A percentile compares a stretch with the other conserved stretches of the same genome.
Evolutionary conservation across 2,888 invertebrate genomes (phyloP).

Genomic region (Sinodicranocentrus sp.): DNA sequence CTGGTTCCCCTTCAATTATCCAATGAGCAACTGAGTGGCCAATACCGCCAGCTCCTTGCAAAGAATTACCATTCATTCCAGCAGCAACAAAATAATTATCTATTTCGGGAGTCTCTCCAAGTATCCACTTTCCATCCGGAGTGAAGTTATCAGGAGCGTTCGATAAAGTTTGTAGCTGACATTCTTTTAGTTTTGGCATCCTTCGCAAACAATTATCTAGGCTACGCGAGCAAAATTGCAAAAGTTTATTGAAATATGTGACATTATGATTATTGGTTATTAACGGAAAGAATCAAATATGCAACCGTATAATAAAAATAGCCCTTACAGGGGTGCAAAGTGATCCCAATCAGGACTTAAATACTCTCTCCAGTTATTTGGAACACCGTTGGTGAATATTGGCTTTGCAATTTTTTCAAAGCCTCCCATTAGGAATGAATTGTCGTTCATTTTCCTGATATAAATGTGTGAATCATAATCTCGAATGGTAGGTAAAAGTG

Average conservation of each 20-base stretch:
- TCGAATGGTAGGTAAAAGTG: conserved; percentile 81
- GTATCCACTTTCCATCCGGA: conserved; percentile 85
- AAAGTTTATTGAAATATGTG: too few relatives aligned
- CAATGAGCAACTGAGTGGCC: conserved; percentile 81
- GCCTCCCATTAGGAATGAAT: conserved; percentile 83
- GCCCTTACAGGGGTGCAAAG: conserved; percentile 78
- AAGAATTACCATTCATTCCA: conserved; percentile 84
- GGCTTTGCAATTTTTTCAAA: conserved; percentile 84
- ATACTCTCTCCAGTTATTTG: conserved; percentile 77
- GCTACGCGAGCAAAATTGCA: conserved; percentile 14
- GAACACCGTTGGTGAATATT: conserved; percentile 81
- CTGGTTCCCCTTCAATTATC: conserved; percentile 84
- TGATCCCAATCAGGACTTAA: conserved; percentile 82
- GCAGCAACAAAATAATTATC: conserved; percentile 86
- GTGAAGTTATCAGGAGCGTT: conserved; percentile 86
- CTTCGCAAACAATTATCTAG: conserved; percentile 72
- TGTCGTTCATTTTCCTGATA: conserved; percentile 82
- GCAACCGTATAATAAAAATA: background rate
- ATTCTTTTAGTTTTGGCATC: conserved; percentile 72
- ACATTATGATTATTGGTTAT: too few relatives aligned
- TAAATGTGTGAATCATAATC: conserved; percentile 85
- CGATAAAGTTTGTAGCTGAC: conserved; percentile 64
- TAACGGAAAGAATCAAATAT: background rate
- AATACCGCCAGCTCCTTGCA: conserved; percentile 86
- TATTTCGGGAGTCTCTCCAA: conserved; percentile 85